Evolutionary conservation across 2,797 vertebrate genomes (phyloP).

Genomic region (Chromobotia macracanthus): DNA sequence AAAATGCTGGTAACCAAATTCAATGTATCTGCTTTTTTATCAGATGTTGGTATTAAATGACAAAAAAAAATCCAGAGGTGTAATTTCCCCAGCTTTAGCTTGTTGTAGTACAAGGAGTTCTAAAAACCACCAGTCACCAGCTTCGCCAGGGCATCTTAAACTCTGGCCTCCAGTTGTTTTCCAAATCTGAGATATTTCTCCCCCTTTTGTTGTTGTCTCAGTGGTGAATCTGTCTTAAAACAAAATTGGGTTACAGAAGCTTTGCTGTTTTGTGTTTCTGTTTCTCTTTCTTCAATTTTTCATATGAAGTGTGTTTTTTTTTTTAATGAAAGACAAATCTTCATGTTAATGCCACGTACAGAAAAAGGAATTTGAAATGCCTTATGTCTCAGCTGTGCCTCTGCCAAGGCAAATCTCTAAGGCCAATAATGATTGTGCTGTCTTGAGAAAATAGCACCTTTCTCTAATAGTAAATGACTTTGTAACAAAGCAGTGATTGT

Average conservation of each 20-base stretch:
- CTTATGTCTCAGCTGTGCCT: constrained; percentile 42
- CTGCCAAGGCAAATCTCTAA: constrained; percentile 54
- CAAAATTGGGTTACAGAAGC: constrained; percentile 76
- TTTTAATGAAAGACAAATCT: constrained; percentile 80
- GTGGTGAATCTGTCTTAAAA: constrained; percentile 73
- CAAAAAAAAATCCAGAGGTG: constrained; percentile 47
- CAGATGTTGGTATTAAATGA: constrained; percentile 66
- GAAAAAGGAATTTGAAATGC: constrained; percentile 75
- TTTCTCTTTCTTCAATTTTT: constrained; percentile 25
- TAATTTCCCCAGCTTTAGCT: constrained; percentile 50
- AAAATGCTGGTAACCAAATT: constrained; percentile 59
- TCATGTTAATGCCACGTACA: constrained; percentile 77
- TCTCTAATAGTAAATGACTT: constrained; percentile 28
- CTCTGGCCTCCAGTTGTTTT: constrained; percentile 58
- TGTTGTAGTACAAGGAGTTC: constrained; percentile 63
- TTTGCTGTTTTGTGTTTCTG: constrained; percentile 70
- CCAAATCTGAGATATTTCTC: constrained; percentile 62
- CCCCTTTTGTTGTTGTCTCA: constrained; percentile 60
- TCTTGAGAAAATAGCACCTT: constrained; percentile 38
- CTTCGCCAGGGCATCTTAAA: neutral
- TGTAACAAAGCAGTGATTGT: constrained; percentile 53
- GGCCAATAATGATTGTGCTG: neutral
- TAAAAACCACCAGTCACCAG: constrained; percentile 57
- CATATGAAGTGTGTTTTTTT: constrained; percentile 71
- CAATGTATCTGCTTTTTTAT: constrained; percentile 63